Evolutionary conservation across 2,113 vertebrate species (phyloP), one percentile per base, ranked within the genome.

Genomic region (Gasterosteus aculeatus): DNA sequence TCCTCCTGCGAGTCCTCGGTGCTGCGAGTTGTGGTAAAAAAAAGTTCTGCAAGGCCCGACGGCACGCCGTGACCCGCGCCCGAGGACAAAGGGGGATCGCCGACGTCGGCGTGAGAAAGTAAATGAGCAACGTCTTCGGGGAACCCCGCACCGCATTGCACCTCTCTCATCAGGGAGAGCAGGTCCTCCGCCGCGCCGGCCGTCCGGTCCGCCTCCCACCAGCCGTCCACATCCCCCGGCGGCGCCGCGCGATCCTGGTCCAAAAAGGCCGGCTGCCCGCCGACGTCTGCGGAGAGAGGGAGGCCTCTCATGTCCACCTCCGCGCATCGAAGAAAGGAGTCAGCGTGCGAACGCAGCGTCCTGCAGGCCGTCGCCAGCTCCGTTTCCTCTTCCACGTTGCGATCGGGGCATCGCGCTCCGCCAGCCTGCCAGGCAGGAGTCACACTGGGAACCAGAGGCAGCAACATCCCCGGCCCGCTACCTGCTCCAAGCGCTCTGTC

Each of bases 401-500:
- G 11, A 56, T 18, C 15, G 29, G 7, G 1, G 19, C 31, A 53
- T 38, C 51, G 54, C 26, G 29, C 16, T 12, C 38, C 0, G 33
- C 5, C 33, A 33, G 5, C 0, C 12, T 0, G 0, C 41, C 9
- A 39, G 44, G 19, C 51, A 10, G 29, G 4, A 4, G 67, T 41
- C 15, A 44, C 16, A 46, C 15, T 35, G 38, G 61, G 11, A 69
- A 84, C 26, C 54, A 78, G n/a, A 0, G 82, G n/a, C 69, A 72
- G 42, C n/a, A 81, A 49, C 42, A 85, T 51, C 80, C 54, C 72
- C 1, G 35, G 35, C 35, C 92, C n/a, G 95, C 85, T 64, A 87
- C 29, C 29, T 77, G 56, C 54, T 74, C 72, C 10, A 77, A 81
- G 85, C 87, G 85, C 81, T 93, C 87, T 94, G 93, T 70, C 93